A percentile compares a stretch with the other conserved stretches of the same genome.
Conservation (phyloP, 1,140 invertebrate genomes). For the Pantala flavescens region DNA sequence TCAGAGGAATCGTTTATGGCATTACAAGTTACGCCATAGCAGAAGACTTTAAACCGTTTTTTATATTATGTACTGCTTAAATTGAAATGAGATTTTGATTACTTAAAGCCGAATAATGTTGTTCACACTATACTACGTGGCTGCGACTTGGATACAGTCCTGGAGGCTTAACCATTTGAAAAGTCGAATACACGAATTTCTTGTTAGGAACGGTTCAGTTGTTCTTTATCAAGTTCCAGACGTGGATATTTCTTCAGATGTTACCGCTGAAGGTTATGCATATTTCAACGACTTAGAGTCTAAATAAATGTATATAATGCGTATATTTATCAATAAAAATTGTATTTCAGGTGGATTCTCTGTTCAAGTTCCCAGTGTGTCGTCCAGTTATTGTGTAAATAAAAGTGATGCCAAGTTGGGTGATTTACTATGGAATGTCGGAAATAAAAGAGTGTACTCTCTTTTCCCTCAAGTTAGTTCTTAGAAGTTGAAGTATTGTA, state of each 20-base stretch:
- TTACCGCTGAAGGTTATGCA: not conserved
- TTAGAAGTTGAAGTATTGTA: too few species aligned
- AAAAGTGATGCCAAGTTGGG: conserved; percentile 38
- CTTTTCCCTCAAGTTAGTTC: conserved; percentile 37
- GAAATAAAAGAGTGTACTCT: conserved; percentile 39
- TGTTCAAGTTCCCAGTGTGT: conserved; percentile 13
- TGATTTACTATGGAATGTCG: conserved; percentile 43
- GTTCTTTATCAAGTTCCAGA: conserved; percentile 29
- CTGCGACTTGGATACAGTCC: conserved; percentile 53
- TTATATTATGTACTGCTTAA: not conserved
- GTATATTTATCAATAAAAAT: not conserved
- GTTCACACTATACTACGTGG: conserved; percentile 54
- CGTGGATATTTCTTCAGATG: conserved; percentile 2
- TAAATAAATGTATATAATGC: not conserved
- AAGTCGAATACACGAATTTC: conserved; percentile 25
- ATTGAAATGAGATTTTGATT: not conserved
- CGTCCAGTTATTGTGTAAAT: conserved; percentile 41
- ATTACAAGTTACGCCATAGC: too few species aligned
- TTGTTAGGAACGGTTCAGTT: conserved; percentile 25
- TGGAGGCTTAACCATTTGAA: conserved; percentile 48
- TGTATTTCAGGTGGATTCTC: conserved; percentile 15
- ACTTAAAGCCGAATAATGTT: conserved; percentile 35
- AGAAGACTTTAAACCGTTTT: too few species aligned
- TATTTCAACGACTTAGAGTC: not conserved
- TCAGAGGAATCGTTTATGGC: too few species aligned